Conservation (phyloP, 2,113 vertebrate genomes). For the Athene noctua region DNA sequence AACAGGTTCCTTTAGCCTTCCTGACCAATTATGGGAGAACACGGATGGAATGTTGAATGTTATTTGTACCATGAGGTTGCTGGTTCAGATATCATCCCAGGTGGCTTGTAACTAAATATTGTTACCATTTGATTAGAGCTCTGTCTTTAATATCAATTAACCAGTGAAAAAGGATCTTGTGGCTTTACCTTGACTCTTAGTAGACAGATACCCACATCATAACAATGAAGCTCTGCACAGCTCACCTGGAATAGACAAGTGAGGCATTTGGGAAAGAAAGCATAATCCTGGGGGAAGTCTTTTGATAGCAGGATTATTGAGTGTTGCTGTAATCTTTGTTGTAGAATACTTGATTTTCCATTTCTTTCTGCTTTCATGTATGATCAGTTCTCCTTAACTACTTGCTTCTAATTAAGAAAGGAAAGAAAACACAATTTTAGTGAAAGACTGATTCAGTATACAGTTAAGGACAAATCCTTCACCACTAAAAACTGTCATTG, state of each 20-base stretch:
- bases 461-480: not conserved
- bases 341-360: not conserved
- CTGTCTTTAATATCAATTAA: not conserved
- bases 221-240: rapidly evolving
- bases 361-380: not conserved
- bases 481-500: not conserved
- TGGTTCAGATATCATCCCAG: not conserved
- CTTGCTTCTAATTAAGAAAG: not conserved
- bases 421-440: not conserved
- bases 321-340: not conserved
- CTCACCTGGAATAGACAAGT: not conserved
- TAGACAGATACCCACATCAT: not conserved
- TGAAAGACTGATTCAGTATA: not conserved
- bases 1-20: not conserved
- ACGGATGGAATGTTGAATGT: not conserved
- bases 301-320: not conserved
- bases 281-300: not conserved
- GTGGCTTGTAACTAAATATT: not conserved
- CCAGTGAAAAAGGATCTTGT: not conserved
- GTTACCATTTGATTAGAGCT: not conserved
- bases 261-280: not conserved
- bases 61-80: not conserved
- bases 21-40: not conserved
- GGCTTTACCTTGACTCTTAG: not conserved
- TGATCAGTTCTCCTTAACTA: not conserved